Evolutionary conservation across 2,888 invertebrate species (phyloP), one percentile per base, ranked within the genome.

Genomic region (Agonum fuliginosum): DNA sequence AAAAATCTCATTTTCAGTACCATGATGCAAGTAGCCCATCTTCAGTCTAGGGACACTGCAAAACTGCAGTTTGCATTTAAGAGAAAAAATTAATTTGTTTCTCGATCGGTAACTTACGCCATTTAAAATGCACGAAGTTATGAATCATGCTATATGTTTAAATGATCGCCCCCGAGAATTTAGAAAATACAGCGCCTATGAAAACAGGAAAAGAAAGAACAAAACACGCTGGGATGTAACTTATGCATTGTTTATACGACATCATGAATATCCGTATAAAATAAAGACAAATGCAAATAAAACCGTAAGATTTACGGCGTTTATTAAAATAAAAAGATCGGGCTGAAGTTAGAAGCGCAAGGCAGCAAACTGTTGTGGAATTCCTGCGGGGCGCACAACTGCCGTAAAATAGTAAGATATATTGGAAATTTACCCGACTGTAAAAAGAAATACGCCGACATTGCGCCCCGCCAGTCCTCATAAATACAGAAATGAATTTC

Each of bases 361-460:
- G 48, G 72, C 48, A 37, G 48, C 51, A 70, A 54, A 51, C 72
- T 72, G 72, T 54, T 72, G 62, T 58, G 41, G 54, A 73, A 75
- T 75, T 75, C 67, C 75, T 67, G 34, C 62, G 75, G 67, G 67
- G 65, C 22, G 37, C 34, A 48, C 67, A 75, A 75, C 27, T 65
- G 67, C 75, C 75, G 67, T 75, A 75, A 75, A 75, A 75, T 75
- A 67, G 43, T 43, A 75, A 75, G 75, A 75, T 75, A 75, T 75
- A 75, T 75, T 75, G 75, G 75, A 75, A 67, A 75, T 75, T 75
- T 67, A 75, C 67, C 37, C 67, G 48, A 20, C 48, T 75, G 51
- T 48, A 65, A 67, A 75, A 75, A 67, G 43, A 75, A 75, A 75
- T 62, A 48, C 58, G 62, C 62, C 51, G 51, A 71, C 71, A 71